Conservation (phyloP, 1,140 invertebrate species). For the Belonocnema kinseyi region DNA sequence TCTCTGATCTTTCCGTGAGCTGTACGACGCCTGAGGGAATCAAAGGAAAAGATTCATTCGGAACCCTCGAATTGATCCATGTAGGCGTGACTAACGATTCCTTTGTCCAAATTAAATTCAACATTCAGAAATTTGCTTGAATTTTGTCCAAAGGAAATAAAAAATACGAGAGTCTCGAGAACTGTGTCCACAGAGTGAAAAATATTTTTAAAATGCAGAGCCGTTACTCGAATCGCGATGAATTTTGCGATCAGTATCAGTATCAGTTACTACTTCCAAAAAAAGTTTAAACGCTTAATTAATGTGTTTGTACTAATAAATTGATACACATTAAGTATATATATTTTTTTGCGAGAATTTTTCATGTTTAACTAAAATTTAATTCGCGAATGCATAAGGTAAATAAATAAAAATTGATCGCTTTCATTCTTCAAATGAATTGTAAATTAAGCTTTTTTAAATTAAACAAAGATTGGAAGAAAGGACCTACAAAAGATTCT, state of each 20-base stretch:
- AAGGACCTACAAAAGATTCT: too few species aligned
- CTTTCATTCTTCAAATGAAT: too few species aligned
- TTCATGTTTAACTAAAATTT: too few species aligned
- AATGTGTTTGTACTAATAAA: neutral
- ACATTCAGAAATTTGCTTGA: neutral
- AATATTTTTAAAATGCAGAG: neutral
- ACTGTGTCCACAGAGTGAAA: neutral
- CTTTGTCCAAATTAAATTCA: neutral
- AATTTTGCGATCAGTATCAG: conserved; percentile 40
- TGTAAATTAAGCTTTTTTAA: too few species aligned
- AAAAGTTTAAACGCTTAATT: neutral
- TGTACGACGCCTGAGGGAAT: neutral
- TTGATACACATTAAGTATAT: neutral
- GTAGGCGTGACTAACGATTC: neutral
- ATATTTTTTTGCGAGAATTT: too few species aligned
- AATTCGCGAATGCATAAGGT: too few species aligned
- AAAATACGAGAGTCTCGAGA: neutral
- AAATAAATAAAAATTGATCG: too few species aligned
- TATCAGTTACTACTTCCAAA: neutral
- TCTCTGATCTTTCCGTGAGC: neutral
- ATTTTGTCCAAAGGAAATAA: neutral
- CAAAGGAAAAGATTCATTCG: neutral
- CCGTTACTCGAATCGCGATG: conserved; percentile 33
- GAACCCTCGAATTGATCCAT: neutral
- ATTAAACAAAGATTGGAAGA: too few species aligned